Evolutionary conservation across 2,888 invertebrate genomes (phyloP).

Genomic region (Macaria notata): DNA sequence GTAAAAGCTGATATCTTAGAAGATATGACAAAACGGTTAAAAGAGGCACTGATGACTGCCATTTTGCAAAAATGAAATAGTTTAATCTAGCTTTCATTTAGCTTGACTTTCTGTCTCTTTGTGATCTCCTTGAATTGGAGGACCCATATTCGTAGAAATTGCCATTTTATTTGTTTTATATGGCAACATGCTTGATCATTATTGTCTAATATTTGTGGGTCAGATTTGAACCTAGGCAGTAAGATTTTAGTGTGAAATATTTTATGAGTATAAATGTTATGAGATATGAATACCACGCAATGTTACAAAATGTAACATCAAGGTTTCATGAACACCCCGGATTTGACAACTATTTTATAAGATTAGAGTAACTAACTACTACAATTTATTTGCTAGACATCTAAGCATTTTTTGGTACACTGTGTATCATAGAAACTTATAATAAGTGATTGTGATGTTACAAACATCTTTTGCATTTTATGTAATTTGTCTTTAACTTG

Average conservation of each 20-base stretch:
- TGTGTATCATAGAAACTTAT: slow-evolving; percentile 6
- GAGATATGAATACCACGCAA: slow-evolving; percentile 33
- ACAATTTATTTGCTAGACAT: slow-evolving; percentile 7
- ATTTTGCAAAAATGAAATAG: slow-evolving; percentile 81
- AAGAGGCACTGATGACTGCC: slow-evolving; percentile 84
- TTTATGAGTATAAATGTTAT: slow-evolving; percentile 32
- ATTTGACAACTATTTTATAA: slow-evolving; percentile 19
- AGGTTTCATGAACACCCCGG: slow-evolving; percentile 20
- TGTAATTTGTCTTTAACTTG: slow-evolving; percentile 14
- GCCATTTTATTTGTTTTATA: slow-evolving; percentile 33
- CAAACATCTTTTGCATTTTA: slow-evolving; percentile 11
- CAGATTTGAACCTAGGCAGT: slow-evolving; percentile 25
- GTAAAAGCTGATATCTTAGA: slow-evolving; percentile 86
- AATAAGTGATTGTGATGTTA: slow-evolving; percentile 8
- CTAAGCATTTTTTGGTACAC: slow-evolving; percentile 7
- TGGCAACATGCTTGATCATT: slow-evolving; percentile 22
- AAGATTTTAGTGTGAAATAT: slow-evolving; percentile 23
- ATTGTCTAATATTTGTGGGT: slow-evolving; percentile 15
- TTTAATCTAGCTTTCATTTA: slow-evolving; percentile 21
- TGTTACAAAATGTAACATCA: slow-evolving; percentile 8
- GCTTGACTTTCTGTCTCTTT: slow-evolving; percentile 42
- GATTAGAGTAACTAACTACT: slow-evolving; percentile 3
- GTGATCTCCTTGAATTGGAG: slow-evolving; percentile 4
- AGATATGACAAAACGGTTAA: slow-evolving; percentile 84
- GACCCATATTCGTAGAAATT: slow-evolving; percentile 41